Evolutionary conservation across 23 tunicate genomes (phyloP).

Genomic region (Ascidia mentula): DNA sequence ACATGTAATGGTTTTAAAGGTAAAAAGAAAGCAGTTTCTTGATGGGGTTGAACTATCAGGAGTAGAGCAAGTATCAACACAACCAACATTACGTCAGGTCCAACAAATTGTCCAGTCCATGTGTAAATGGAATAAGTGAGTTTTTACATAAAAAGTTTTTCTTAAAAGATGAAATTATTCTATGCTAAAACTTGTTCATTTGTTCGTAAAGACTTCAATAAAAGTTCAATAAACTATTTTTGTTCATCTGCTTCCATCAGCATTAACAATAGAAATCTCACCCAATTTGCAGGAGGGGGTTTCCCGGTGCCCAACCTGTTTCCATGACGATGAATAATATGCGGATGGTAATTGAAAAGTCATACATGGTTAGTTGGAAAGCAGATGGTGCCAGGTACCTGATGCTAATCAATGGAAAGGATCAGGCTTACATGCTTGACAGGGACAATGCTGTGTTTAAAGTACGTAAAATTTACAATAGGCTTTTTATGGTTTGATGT

Average conservation of each 20-base stretch:
- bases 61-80: slow-evolving; percentile 70
- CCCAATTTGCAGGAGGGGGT: slow-evolving; percentile 78
- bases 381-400: slow-evolving; percentile 94
- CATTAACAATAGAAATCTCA: no score
- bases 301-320: slow-evolving; percentile 98
- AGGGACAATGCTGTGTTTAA: slow-evolving; percentile 93
- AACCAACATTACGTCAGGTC: slow-evolving; percentile 78
- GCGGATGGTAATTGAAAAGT: slow-evolving; percentile 59
- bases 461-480: slow-evolving; percentile 25
- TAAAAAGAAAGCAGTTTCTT: slow-evolving; percentile 67
- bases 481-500: no score
- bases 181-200: no score
- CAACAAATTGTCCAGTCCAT: slow-evolving; percentile 63
- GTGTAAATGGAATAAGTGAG: slow-evolving; percentile 76
- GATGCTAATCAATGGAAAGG: slow-evolving; percentile 86
- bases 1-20: slow-evolving; percentile 24
- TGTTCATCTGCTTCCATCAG: no score
- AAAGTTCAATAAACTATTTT: no score
- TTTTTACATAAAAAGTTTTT: not conserved
- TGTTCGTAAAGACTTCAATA: no score
- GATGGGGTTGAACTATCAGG: slow-evolving; percentile 66
- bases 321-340: slow-evolving; percentile 84
- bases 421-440: slow-evolving; percentile 90
- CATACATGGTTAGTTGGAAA: slow-evolving; percentile 96
- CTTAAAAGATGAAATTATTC: no score